Evolutionary conservation across 2,113 vertebrate genomes (phyloP).

Genomic region (Nematolebias whitei): DNA sequence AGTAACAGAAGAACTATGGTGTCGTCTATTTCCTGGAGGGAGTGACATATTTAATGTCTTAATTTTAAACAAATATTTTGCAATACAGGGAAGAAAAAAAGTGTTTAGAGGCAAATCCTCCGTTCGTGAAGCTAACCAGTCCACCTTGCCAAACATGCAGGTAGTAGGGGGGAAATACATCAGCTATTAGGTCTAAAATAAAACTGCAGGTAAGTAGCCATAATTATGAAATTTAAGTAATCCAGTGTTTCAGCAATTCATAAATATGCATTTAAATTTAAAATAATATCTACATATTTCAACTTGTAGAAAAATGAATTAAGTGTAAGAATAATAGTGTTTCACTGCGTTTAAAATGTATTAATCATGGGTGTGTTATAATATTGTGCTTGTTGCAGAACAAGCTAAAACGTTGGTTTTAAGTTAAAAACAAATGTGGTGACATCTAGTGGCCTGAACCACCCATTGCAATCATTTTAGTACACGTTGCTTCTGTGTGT

Average conservation of each 20-base stretch:
- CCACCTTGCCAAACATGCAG: too few species aligned
- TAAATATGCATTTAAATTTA: neutral
- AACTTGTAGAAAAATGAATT: neutral
- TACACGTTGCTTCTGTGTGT: neutral
- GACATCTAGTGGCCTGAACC: neutral
- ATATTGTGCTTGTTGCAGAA: neutral
- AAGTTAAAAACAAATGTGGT: neutral
- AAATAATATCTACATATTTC: neutral
- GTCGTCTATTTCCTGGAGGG: too few species aligned
- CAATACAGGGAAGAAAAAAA: too few species aligned
- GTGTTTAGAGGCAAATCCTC: too few species aligned
- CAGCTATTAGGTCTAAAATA: too few species aligned
- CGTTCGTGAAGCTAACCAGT: too few species aligned
- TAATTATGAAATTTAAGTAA: too few species aligned
- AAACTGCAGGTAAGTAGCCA: too few species aligned
- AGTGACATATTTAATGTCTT: neutral
- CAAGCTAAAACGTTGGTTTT: neutral
- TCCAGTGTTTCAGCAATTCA: too few species aligned
- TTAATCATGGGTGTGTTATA: neutral
- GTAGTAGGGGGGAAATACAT: too few species aligned
- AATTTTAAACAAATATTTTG: neutral
- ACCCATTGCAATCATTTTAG: neutral
- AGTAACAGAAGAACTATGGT: too few species aligned
- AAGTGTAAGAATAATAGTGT: neutral
- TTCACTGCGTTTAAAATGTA: neutral